phyloP scores from a whole-genome alignment of 1,140 invertebrate species.

The Rhyacophila brunnea region DNA sequence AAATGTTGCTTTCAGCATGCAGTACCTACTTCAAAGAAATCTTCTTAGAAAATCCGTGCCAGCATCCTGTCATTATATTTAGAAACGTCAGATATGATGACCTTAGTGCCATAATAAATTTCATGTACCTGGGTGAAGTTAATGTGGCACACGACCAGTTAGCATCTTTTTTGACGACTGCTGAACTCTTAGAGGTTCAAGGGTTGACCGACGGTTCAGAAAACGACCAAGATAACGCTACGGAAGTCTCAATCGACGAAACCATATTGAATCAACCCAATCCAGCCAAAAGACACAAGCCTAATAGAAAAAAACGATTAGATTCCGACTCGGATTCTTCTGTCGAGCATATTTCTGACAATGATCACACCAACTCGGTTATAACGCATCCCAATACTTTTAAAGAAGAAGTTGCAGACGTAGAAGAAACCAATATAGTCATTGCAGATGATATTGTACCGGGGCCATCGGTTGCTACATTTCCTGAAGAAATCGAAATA shows the following conservation, averaged over 20 bases:
- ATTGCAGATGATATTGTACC: background rate
- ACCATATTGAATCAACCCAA: background rate
- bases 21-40: slow-evolving; percentile 81
- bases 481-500: slow-evolving; percentile 26
- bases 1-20: slow-evolving; percentile 81
- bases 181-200: slow-evolving; percentile 84
- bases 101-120: slow-evolving; percentile 76
- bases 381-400: background rate
- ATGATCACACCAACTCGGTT: background rate
- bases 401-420: slow-evolving; percentile 8
- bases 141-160: slow-evolving; percentile 87
- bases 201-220: slow-evolving; percentile 67
- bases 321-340: slow-evolving; percentile 8
- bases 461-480: slow-evolving; percentile 10
- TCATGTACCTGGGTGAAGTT: slow-evolving; percentile 87
- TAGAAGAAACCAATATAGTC: slow-evolving; percentile 4
- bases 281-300: slow-evolving; percentile 24
- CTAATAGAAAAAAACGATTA: slow-evolving; percentile 2
- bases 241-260: slow-evolving; percentile 39
- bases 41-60: slow-evolving; percentile 81
- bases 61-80: slow-evolving; percentile 84
- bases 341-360: background rate
- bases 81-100: slow-evolving; percentile 80
- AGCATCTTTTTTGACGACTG: slow-evolving; percentile 82
- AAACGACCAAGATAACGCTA: slow-evolving; percentile 34